Evolutionary conservation across 2,888 invertebrate genomes (phyloP).

Genomic region (Caenorhabditis afra): DNA sequence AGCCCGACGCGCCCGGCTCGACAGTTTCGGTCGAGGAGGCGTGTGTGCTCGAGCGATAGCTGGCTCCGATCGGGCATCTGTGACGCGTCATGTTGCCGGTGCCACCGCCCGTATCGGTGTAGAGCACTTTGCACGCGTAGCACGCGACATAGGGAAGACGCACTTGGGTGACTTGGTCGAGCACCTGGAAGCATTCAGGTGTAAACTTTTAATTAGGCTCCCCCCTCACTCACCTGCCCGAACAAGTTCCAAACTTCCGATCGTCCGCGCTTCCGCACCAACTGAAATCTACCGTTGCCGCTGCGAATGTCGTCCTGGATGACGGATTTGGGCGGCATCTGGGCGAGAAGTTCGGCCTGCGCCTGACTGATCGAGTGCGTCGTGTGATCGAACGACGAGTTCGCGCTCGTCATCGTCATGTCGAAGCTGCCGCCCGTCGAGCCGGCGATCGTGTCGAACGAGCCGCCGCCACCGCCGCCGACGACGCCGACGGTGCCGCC

Average conservation of each 20-base stretch:
- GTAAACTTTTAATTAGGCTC: neutral
- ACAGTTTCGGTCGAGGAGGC: conserved; percentile 67
- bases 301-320: conserved; percentile 69
- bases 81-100: conserved; percentile 80
- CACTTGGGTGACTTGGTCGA: conserved; percentile 74
- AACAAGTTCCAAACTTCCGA: conserved; percentile 80
- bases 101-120: conserved; percentile 79
- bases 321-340: conserved; percentile 67
- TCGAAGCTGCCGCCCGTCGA: conserved; percentile 44
- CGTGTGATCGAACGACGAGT: conserved; percentile 46
- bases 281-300: conserved; percentile 68
- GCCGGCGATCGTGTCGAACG: conserved; percentile 47
- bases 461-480: conserved; percentile 32
- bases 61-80: conserved; percentile 74
- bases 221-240: conserved; percentile 68
- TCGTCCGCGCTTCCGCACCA: conserved; percentile 76
- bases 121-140: conserved; percentile 79
- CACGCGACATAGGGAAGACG: conserved; percentile 79
- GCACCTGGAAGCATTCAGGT: conserved; percentile 69
- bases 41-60: conserved; percentile 69
- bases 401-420: conserved; percentile 35
- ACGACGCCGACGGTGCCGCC: conserved; percentile 40
- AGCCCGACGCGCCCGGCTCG: conserved; percentile 53
- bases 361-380: conserved; percentile 16
- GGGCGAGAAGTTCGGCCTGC: conserved; percentile 45